A percentile compares a stretch with the other conserved stretches of the same genome.
Evolutionary conservation across 2,113 vertebrate genomes (phyloP).

Genomic region (Saguinus imperator): DNA sequence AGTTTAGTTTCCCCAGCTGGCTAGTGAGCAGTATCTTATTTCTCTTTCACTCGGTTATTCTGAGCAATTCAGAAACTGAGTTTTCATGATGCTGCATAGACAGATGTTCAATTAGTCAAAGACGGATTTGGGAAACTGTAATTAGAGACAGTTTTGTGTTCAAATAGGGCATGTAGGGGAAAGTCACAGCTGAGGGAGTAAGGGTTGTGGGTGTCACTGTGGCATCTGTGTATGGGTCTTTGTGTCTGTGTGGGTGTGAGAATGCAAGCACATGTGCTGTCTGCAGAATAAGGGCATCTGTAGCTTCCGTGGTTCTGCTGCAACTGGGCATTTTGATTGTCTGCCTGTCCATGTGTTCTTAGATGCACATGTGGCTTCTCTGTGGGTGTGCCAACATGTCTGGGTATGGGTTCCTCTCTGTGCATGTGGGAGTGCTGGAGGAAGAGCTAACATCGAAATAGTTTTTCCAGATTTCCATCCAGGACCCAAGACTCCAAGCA

Average conservation of each 20-base stretch:
- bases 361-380: constrained; percentile 61
- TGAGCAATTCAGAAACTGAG: not conserved
- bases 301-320: not conserved
- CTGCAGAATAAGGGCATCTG: constrained; percentile 14
- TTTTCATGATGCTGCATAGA: not conserved
- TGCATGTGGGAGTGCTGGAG: not conserved
- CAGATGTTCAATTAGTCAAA: not conserved
- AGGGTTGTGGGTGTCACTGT: not conserved
- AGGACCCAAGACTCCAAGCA: not conserved
- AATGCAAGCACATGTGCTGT: constrained; percentile 9
- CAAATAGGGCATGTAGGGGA: not conserved
- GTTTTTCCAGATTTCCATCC: constrained; percentile 42
- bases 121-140: not conserved
- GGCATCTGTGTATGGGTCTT: constrained; percentile 50
- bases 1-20: not conserved
- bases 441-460: constrained; percentile 32
- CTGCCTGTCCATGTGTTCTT: constrained; percentile 52
- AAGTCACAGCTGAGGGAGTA: not conserved
- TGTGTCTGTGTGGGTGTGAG: constrained; percentile 46
- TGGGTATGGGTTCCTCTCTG: not conserved
- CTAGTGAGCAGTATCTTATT: not conserved
- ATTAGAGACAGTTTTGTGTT: not conserved
- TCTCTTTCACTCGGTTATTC: not conserved
- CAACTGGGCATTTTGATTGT: not conserved
- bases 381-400: constrained; percentile 57